These are phyloP conservation scores for Phaenicophaeus curvirostris DNA, from an alignment of 2,797 vertebrate genomes.

Conservation along the genomic window DNA sequence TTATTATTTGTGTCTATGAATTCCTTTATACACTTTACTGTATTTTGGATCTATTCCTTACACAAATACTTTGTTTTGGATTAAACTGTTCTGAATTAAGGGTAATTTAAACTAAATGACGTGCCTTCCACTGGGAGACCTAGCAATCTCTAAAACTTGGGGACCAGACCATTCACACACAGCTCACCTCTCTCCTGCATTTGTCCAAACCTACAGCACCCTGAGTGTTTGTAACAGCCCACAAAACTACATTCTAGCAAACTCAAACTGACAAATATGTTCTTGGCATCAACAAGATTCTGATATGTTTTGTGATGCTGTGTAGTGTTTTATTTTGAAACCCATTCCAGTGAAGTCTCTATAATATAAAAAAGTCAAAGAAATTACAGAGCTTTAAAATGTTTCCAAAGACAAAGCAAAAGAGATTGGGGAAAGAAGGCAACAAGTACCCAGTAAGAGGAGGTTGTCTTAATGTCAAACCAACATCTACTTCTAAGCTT, in stretches of 20 bases:
- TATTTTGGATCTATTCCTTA: background rate
- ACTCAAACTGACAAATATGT: background rate
- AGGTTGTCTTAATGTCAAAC: background rate
- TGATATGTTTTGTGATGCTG: background rate
- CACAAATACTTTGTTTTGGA: background rate
- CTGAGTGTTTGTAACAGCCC: background rate
- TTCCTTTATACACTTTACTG: background rate
- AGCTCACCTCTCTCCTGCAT: background rate
- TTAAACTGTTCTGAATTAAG: background rate
- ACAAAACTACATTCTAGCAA: background rate
- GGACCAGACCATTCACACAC: background rate
- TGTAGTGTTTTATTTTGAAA: background rate
- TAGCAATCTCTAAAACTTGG: rapidly evolving
- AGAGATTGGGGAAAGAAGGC: background rate
- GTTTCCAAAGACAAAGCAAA: background rate
- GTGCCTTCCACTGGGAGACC: background rate
- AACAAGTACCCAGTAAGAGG: background rate
- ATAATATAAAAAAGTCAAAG: background rate
- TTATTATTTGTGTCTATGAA: background rate
- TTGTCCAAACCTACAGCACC: background rate
- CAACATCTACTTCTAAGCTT: background rate
- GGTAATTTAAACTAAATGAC: background rate
- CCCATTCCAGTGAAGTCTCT: background rate
- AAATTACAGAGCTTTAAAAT: background rate
- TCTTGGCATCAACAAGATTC: background rate